Conservation (phyloP, 2,797 vertebrate genomes). For the Eremophila alpestris region DNA sequence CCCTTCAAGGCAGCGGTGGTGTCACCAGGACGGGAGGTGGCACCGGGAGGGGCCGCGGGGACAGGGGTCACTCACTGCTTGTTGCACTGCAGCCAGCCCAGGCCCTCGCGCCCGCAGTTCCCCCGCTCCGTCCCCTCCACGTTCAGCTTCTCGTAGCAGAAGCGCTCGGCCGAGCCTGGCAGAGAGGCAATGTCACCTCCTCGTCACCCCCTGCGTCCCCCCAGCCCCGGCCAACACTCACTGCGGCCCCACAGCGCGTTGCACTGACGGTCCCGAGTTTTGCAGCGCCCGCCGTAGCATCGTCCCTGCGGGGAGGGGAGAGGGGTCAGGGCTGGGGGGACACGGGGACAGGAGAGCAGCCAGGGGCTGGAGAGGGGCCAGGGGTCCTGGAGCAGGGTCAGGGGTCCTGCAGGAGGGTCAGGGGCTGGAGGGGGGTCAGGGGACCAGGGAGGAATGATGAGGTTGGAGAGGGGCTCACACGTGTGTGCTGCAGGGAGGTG, state of each 20-base stretch:
- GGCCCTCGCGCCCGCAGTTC: constrained; percentile 88
- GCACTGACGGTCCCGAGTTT: constrained; percentile 90
- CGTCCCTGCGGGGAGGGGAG: constrained; percentile 80
- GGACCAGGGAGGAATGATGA: too few species aligned
- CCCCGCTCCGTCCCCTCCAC: constrained; percentile 93
- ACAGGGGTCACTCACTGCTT: constrained; percentile 85
- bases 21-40: rapidly evolving
- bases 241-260: constrained; percentile 87
- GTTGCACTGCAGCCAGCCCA: constrained; percentile 91
- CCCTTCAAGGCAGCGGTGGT: constrained; percentile 70
- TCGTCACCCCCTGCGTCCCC: rapidly evolving
- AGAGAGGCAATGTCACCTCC: neutral
- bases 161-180: constrained; percentile 87
- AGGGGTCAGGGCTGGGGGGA: too few species aligned
- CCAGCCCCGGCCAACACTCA: constrained; percentile 62
- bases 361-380: neutral
- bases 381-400: neutral
- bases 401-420: too few species aligned
- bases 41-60: neutral
- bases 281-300: constrained; percentile 89
- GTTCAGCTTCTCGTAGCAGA: constrained; percentile 94
- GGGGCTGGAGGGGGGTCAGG: too few species aligned
- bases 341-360: too few species aligned
- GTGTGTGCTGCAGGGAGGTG: rapidly evolving
- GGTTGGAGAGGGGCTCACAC: neutral